Conservation (phyloP, 2,888 invertebrate species). For the Ochropacha duplaris region DNA sequence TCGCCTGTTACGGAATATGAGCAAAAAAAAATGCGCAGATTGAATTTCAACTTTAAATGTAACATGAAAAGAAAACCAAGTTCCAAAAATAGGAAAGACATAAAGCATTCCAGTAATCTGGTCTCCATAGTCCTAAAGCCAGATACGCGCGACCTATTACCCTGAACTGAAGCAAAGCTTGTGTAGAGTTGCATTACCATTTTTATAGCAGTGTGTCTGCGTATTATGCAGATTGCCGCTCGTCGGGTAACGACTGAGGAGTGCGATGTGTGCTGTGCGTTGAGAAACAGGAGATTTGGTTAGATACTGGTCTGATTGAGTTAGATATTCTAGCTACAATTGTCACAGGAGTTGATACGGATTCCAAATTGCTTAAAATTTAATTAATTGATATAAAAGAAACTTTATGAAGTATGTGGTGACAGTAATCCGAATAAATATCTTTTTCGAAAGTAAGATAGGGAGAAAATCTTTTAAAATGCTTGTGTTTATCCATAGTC, state of each 20-base stretch:
- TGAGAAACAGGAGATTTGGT: conserved; percentile 18
- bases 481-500: too few relatives aligned
- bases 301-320: background rate
- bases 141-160: conserved; percentile 57
- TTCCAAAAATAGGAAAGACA: background rate
- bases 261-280: conserved; percentile 32
- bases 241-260: conserved; percentile 55
- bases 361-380: too few relatives aligned
- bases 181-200: conserved; percentile 66
- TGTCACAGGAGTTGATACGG: too few relatives aligned
- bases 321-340: background rate
- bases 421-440: too few relatives aligned
- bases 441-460: too few relatives aligned
- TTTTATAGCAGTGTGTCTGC: conserved; percentile 73
- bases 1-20: too few relatives aligned
- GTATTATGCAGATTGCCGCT: conserved; percentile 75
- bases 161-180: conserved; percentile 46
- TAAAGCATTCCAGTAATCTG: background rate
- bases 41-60: too few relatives aligned
- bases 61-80: background rate
- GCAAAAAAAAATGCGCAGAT: too few relatives aligned
- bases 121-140: background rate
- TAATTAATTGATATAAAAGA: too few relatives aligned
- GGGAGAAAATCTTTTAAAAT: too few relatives aligned
- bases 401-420: too few relatives aligned